Evolutionary conservation across 2,113 vertebrate genomes (phyloP), one percentile per base, ranked within the genome.

Genomic region (Galemys pyrenaicus): DNA sequence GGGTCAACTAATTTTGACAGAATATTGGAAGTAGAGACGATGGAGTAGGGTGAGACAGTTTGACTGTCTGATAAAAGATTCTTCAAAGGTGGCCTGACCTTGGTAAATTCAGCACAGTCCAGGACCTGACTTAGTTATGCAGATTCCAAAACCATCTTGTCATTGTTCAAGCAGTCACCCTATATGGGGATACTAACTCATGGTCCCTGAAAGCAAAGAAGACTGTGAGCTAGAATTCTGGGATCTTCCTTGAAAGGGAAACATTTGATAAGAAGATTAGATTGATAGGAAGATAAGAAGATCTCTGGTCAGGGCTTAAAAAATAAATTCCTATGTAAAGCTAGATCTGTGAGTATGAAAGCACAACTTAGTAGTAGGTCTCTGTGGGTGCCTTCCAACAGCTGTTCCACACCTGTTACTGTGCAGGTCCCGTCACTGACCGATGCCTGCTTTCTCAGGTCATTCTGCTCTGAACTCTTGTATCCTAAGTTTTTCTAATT

Each of bases 381-480:
- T 0, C 15, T 13, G 1, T 3, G 2, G 16, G 24, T 8, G 3
- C 28, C 26, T n/a, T n/a, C n/a, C n/a, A n/a, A n/a, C n/a, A n/a
- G n/a, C n/a, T n/a, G n/a, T n/a, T 37, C 64, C 3, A 8, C 8
- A 19, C 41, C 77, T 84, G 58, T 20, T 12, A 9, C 3, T 70
- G 22, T 10, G 9, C 32, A 4, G 20, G 2, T 5, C 5, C 0
- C 4, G n/a, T 17, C 51, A 46, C 6, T 19, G 24, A 11, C 44
- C 51, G 30, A 0, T 1, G 2, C 17, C 26, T 71, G 41, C 81
- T 58, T 32, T 11, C 32, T 35, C 6, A 19, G 71, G 41, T 51
- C 41, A 20, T 11, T 26, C 84, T 87, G 75, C 49, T 35, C 54
- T 41, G 75, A 51, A 28, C 35, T 46, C 68, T 51, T 64, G 49